Conservation (phyloP, 1,140 invertebrate species). For the Bombus impatiens region DNA sequence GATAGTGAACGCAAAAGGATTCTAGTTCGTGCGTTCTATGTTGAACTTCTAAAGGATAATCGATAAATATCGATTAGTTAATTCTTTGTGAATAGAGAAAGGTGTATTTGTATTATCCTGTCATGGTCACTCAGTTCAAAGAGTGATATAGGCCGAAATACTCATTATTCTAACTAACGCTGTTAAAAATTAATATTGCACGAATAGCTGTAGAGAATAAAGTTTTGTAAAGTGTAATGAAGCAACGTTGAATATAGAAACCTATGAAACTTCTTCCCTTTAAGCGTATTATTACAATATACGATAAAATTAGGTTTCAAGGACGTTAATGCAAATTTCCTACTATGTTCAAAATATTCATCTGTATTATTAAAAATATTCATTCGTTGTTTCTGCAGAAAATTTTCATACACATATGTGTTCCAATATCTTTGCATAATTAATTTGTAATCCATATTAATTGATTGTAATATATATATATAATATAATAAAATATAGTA, state of each 20-base stretch:
- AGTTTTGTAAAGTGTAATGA: not conserved
- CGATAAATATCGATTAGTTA: conserved; percentile 69
- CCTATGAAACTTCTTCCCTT: not conserved
- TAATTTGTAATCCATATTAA: not conserved
- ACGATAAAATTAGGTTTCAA: not conserved
- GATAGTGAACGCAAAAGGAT: conserved; percentile 51
- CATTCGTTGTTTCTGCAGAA: not conserved
- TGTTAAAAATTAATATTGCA: not conserved
- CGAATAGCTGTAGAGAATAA: not conserved
- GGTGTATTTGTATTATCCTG: conserved; percentile 56
- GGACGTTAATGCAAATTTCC: not conserved
- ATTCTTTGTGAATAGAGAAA: conserved; percentile 51
- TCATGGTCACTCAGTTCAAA: conserved; percentile 53
- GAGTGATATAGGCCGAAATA: conserved; percentile 26
- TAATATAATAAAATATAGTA: no score
- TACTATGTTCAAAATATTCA: not conserved
- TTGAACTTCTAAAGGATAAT: conserved; percentile 47
- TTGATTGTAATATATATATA: not conserved
- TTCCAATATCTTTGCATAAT: not conserved
- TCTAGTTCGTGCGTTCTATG: conserved; percentile 57
- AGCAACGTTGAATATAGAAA: not conserved
- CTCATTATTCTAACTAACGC: not conserved
- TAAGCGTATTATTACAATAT: not conserved
- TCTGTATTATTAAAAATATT: no score
- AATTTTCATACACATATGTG: not conserved